Percentiles rank a stretch among this genome's conserved stretches.
Conservation (phyloP, 1,140 invertebrate species). For the Drosophila pseudoobscura region DNA sequence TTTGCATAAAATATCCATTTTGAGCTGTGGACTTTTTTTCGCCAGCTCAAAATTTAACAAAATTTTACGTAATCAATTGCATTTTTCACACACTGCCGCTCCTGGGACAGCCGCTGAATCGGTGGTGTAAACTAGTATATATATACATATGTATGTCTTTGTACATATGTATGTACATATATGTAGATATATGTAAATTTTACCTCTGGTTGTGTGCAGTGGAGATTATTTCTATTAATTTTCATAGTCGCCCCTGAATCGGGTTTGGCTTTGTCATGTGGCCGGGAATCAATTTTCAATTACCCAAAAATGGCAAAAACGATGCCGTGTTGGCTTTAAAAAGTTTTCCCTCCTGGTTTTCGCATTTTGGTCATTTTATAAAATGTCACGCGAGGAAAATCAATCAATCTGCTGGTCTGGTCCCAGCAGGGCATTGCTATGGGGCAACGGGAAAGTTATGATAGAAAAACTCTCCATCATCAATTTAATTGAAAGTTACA, state of each 20-base stretch:
- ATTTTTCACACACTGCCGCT: slow-evolving; percentile 18
- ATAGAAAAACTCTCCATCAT: slow-evolving; percentile 51
- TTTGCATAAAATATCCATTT: slow-evolving; percentile 57
- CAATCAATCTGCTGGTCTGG: slow-evolving; percentile 54
- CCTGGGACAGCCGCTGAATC: too few species aligned
- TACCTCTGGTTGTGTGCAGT: slow-evolving; percentile 44
- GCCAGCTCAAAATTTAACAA: slow-evolving; percentile 35
- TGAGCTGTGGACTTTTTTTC: not conserved
- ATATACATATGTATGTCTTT: not conserved
- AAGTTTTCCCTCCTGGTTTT: slow-evolving; percentile 30
- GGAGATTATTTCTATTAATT: slow-evolving; percentile 66
- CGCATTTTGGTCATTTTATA: slow-evolving; percentile 53
- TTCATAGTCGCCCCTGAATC: slow-evolving; percentile 37
- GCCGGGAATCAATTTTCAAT: slow-evolving; percentile 72
- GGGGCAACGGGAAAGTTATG: slow-evolving; percentile 8
- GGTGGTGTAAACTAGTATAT: too few species aligned
- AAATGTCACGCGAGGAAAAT: slow-evolving; percentile 67
- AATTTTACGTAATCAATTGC: slow-evolving; percentile 50
- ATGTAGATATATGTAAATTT: slow-evolving; percentile 33
- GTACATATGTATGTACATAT: not conserved
- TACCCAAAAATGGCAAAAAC: slow-evolving; percentile 56
- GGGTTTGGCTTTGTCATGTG: slow-evolving; percentile 34
- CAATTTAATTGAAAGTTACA: slow-evolving; percentile 77
- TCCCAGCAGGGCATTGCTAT: not conserved
- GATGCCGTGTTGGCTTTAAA: slow-evolving; percentile 60